Base-by-base conservation (phyloP, 2,888 invertebrate genomes). In the Melangyna quadrimaculata region DNA sequence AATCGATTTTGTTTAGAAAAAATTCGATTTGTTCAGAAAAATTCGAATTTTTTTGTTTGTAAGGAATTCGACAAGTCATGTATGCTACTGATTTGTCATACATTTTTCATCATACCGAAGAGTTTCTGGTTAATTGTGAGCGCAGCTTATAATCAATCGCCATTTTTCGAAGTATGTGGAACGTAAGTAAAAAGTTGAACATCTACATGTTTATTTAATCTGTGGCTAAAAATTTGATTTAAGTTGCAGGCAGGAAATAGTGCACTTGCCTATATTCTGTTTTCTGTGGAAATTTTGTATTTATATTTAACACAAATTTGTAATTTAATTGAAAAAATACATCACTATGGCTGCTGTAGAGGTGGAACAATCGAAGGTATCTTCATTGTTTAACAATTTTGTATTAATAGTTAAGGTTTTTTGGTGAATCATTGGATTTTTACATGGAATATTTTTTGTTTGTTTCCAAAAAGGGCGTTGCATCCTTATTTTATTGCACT, bases 351-450 rank as follows among this genome's bases (percentile, higher is more conserved):
- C 88, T 65, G 87, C 87, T 40, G 91, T 90, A 24, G 93, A 93
- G 32, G 90, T 92, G 69, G 92, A 93, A 87, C 90, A 91, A 88
- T 86, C 88, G 9, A 92, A 92, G 90, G 92, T 92, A 87, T 88
- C 89, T 89, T 73, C 65, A 82, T 9, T 32, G n/a, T 10, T 57
- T 45, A 8, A 32, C 29, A 10, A 10, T 27, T 27, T 29, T 27
- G 7, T 29, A 65, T 19, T 17, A 7, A 19, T 3, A 9, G 1
- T 32, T 24, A n/a, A 2, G 0, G 0, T 32, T 65, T 29, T 29
- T 14, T 7, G 2, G 5, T 24, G 14, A 19, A 57, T 43, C 32
- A 22, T 67, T 8, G 12, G n/a, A 86, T 48, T 22, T 48, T 12
- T 48, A 22, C 12, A 7, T 51, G 14, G 0, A 27, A 88, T 89